phyloP scores from a whole-genome alignment of 2,797 vertebrate species.

The Pipistrellus kuhlii region DNA sequence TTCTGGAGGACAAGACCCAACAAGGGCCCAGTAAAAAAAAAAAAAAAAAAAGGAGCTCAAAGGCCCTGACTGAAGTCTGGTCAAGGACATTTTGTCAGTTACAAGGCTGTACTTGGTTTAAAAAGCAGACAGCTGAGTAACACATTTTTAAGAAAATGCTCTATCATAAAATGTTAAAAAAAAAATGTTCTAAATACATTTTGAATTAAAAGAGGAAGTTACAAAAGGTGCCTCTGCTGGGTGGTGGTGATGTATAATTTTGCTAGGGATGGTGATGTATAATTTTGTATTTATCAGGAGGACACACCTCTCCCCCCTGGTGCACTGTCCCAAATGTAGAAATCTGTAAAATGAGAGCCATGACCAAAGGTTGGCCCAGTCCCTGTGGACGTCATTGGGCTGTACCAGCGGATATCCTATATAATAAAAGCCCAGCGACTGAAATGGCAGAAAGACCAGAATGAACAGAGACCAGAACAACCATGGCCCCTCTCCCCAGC shows the following conservation, averaged over 20 bases:
- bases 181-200: neutral
- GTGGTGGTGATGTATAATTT: too few species aligned
- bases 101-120: neutral
- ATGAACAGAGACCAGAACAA: too few species aligned
- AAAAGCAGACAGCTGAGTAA: neutral
- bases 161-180: neutral
- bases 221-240: neutral
- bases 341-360: neutral
- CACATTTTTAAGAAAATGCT: neutral
- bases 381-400: neutral
- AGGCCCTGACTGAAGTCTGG: neutral
- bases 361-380: neutral
- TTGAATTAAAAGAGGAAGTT: neutral
- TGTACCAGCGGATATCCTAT: neutral
- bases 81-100: neutral
- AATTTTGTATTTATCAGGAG: neutral
- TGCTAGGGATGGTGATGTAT: too few species aligned
- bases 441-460: too few species aligned
- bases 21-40: rapidly evolving
- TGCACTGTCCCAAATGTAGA: neutral
- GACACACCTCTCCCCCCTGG: rapidly evolving
- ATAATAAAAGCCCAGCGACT: too few species aligned
- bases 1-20: neutral
- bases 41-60: neutral
- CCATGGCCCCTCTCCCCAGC: too few species aligned